A percentile compares a stretch with the other conserved stretches of the same genome.
Conservation (phyloP, 2,888 invertebrate genomes). For the Heteromyza rotundicornis region DNA sequence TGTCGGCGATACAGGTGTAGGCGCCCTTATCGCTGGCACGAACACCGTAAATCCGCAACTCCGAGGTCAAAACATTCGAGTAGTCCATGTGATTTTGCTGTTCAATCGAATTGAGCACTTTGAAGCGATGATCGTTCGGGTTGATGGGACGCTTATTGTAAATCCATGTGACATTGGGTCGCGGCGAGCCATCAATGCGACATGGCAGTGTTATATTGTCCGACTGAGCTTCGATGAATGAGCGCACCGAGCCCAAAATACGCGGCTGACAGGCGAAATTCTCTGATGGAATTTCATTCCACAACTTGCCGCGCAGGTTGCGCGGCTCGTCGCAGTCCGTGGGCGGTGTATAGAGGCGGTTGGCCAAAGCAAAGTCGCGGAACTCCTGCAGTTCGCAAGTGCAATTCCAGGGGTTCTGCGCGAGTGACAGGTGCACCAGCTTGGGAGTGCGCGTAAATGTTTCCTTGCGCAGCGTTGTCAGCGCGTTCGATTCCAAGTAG, state of each 20-base stretch:
- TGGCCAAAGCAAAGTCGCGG: conserved; percentile 76
- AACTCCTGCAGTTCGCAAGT: conserved; percentile 83
- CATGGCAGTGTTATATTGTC: conserved; percentile 77
- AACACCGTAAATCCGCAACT: conserved; percentile 73
- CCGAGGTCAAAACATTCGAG: conserved; percentile 49
- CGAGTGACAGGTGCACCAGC: conserved; percentile 75
- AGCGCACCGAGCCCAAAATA: conserved; percentile 65
- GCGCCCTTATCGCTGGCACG: conserved; percentile 72
- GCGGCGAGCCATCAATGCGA: conserved; percentile 68
- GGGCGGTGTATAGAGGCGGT: conserved; percentile 76
- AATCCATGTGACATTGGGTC: conserved; percentile 77
- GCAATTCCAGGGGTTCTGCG: conserved; percentile 87
- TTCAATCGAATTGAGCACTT: conserved; percentile 52
- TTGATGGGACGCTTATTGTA: conserved; percentile 57
- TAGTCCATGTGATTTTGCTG: conserved; percentile 39
- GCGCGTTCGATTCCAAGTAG: conserved; percentile 75
- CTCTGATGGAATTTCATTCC: conserved; percentile 74
- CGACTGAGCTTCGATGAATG: conserved; percentile 69
- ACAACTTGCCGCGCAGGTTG: conserved; percentile 71
- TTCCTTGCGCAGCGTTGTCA: conserved; percentile 72
- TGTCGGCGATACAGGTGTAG: conserved; percentile 81
- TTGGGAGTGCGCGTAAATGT: conserved; percentile 71
- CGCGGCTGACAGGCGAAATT: conserved; percentile 85
- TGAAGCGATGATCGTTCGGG: conserved; percentile 50
- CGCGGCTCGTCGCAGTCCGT: conserved; percentile 77